Base-by-base conservation (phyloP, 1,140 invertebrate genomes). In the Drosophila setifemur region DNA sequence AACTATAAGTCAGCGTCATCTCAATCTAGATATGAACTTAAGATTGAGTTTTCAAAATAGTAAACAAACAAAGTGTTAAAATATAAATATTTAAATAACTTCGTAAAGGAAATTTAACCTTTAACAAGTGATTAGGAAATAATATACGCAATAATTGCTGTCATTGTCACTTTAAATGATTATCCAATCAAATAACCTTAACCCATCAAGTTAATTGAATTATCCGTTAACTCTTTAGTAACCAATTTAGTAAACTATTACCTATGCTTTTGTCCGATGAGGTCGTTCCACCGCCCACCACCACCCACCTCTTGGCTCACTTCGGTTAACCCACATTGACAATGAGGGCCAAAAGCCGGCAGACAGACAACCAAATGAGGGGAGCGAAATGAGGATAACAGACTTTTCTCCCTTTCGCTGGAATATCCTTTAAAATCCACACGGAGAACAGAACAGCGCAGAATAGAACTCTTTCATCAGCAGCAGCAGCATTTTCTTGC, bases 261-360 rank as follows among this genome's bases (percentile, higher is more conserved):
- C 6, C 11, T 48, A 40, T 18, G 40, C 12, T 37, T 28, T 43
- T 16, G 26, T 12, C 23, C 21, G 11, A 25, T 33, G 50, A 33
- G 49, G 39, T 31, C 26, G 28, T 29, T n/a, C 8, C 18, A 11
- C 42, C 29, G 23, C 33, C 12, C 25, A 40, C 18, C 7, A 0
- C 23, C 42, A 21, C n/a, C 42, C 50, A 18, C 40, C 63, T 29
- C 48, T 70, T 86, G 75, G 72, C 61, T 64, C 61, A 74, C 71
- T 71, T 73, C 61, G 75, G 81, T 86, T 85, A 86, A 86, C 81
- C 81, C 75, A 86, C 75, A 81, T 86, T 73, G 81, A 81, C 72
- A 86, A 85, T 78, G 57, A 44, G 54, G n/a, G 49, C 52, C 23
- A 33, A 50, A 47, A 45, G 37, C 35, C 37, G 14, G 50, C 39